Evolutionary conservation across 2,113 vertebrate genomes (phyloP).

Genomic region (Corynorhinus townsendii): DNA sequence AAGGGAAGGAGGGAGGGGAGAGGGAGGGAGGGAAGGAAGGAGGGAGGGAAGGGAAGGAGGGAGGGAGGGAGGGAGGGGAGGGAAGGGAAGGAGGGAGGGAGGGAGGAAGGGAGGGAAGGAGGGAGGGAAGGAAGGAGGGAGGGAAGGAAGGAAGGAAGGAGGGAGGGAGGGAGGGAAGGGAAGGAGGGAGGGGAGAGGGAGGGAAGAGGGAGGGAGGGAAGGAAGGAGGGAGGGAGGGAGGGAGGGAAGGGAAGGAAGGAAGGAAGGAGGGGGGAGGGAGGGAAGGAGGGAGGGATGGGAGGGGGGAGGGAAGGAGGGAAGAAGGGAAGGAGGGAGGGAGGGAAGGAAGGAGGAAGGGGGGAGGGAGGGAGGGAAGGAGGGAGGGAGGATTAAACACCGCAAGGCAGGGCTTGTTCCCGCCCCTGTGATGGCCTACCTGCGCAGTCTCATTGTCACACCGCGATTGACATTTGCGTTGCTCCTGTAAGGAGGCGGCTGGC

Average conservation of each 20-base stretch:
- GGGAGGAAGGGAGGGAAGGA: too few species aligned
- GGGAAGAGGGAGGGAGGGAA: background rate
- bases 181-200: background rate
- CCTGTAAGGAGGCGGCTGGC: background rate
- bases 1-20: too few species aligned
- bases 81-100: too few species aligned
- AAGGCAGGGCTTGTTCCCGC: background rate
- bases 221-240: background rate
- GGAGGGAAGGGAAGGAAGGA: background rate
- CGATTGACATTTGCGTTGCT: background rate
- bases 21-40: too few species aligned
- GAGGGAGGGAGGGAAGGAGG: too few species aligned
- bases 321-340: too few species aligned
- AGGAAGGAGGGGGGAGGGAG: background rate
- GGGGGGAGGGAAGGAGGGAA: too few species aligned
- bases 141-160: too few species aligned
- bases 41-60: too few species aligned
- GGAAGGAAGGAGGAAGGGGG: too few species aligned
- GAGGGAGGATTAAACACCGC: background rate
- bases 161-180: background rate
- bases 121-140: too few species aligned
- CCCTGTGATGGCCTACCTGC: background rate
- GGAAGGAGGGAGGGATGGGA: background rate
- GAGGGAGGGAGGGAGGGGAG: too few species aligned
- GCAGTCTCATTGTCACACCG: background rate